Evolutionary conservation across 2,113 vertebrate genomes (phyloP).

Genomic region (Phalacrocorax aristotelis): DNA sequence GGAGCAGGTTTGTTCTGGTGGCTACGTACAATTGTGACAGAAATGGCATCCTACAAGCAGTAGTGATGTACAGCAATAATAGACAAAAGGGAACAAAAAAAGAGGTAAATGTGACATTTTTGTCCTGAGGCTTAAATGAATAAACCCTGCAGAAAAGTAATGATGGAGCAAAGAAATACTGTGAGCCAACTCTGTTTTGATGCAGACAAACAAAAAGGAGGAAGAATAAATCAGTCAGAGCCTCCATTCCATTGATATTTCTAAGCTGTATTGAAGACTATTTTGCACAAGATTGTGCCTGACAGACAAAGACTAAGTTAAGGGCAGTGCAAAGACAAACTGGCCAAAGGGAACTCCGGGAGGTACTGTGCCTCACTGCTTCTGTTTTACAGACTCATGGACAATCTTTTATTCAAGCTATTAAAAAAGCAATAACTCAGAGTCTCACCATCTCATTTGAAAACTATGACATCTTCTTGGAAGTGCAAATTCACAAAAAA

Average conservation of each 20-base stretch:
- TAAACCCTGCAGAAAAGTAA: neutral
- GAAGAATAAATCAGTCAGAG: slow-evolving; percentile 11
- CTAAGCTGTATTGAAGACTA: slow-evolving; percentile 8
- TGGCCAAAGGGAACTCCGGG: slow-evolving; percentile 25
- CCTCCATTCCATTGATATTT: slow-evolving; percentile 16
- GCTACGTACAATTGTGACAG: neutral
- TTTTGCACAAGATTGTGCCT: neutral
- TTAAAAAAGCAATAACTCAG: slow-evolving; percentile 60
- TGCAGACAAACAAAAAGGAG: neutral
- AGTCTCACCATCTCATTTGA: slow-evolving; percentile 33
- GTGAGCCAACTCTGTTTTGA: neutral
- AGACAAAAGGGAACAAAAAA: neutral
- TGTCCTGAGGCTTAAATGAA: neutral
- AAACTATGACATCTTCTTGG: slow-evolving; percentile 63
- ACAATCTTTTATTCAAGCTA: slow-evolving; percentile 41
- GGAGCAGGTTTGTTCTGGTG: neutral
- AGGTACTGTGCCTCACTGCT: slow-evolving; percentile 36
- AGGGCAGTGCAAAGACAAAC: slow-evolving; percentile 29
- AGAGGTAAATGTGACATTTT: neutral
- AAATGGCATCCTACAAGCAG: neutral
- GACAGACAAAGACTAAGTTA: slow-evolving; percentile 26
- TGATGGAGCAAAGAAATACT: neutral
- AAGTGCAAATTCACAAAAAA: slow-evolving; percentile 46
- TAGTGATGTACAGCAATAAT: neutral
- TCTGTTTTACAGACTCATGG: slow-evolving; percentile 44